Evolutionary conservation across 1,140 invertebrate genomes (phyloP), one percentile per base, ranked within the genome.

Genomic region (Caenorhabditis briggsae): DNA sequence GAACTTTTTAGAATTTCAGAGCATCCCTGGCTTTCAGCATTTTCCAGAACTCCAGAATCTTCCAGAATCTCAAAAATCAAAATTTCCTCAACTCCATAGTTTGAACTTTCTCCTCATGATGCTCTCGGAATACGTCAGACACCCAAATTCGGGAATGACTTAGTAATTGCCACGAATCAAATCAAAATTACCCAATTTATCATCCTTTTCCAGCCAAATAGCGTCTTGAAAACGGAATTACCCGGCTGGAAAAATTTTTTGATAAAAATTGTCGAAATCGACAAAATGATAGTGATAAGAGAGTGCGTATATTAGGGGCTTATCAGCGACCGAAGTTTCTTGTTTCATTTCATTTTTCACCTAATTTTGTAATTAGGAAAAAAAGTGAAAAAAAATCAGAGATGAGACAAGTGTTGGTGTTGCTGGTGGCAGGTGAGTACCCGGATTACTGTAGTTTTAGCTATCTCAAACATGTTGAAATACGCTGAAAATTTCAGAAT

Each of bases 281-380:
- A 33, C 33, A 33, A 33, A 33, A 33, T 33, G 33, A 33, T 33
- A 33, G 33, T 33, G 50, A 33, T 65, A 65, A 65, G 33, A 33
- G 20, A 41, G 11, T 6, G 58, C 58, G 9, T 55, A 18, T 55
- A 55, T 55, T 14, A 55, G 50, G 11, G 50, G 50, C 18, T 59
- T n/a, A n/a, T 59, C 20, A 59, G 11, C 50, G 18, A 55, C 50
- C 20, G 5, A 59, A 59, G 20, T n/a, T n/a, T 59, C 56, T 59
- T 59, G 56, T 23, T 59, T 59, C 20, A 59, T 59, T 59, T 59
- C 56, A 59, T 65, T 65, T 65, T 65, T 41, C 61, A n/a, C 50
- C 50, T 59, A 8, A n/a, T 59, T 59, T 20, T 59, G 16, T 23
- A n/a, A n/a, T 14, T n/a, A 59, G n/a, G n/a, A 5, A 23, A 18